Evolutionary conservation across 2,113 vertebrate genomes (phyloP).

Genomic region (Pitta sordida): DNA sequence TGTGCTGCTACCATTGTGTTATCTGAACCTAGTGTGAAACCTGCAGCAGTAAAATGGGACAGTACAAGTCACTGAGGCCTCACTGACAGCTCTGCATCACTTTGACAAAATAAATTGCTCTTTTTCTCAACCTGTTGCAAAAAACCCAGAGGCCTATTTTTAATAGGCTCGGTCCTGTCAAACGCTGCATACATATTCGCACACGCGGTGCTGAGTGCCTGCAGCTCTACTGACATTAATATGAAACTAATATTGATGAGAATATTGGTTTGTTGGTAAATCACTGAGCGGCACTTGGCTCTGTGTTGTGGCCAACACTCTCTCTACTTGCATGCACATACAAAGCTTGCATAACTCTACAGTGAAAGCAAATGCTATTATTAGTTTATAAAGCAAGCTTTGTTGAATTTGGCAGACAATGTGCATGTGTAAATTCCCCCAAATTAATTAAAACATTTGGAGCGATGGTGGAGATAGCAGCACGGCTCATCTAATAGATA

Average conservation of each 20-base stretch:
- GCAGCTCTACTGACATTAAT: background rate
- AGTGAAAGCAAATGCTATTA: conserved; percentile 59
- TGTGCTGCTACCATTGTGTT: background rate
- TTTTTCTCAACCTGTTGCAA: background rate
- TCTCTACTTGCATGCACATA: conserved; percentile 2
- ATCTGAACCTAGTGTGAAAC: background rate
- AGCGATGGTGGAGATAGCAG: conserved; percentile 43
- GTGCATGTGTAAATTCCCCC: conserved; percentile 53
- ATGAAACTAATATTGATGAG: background rate
- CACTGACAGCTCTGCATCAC: background rate
- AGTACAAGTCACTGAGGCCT: background rate
- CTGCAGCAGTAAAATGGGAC: background rate
- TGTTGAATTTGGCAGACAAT: conserved; percentile 44
- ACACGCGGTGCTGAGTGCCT: background rate
- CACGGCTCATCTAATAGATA: conserved; percentile 42
- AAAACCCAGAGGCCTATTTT: background rate
- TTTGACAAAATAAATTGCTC: background rate
- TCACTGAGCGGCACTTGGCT: background rate
- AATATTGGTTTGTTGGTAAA: background rate
- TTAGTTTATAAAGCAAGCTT: conserved; percentile 58
- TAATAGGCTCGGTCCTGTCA: background rate
- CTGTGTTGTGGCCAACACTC: background rate
- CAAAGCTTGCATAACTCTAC: conserved; percentile 39
- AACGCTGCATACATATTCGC: background rate
- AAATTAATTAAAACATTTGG: conserved; percentile 65